Percentiles rank a stretch among this genome's conserved stretches.
phyloP scores from a whole-genome alignment of 2,113 vertebrate genomes.

The Notarius quadriscutis region DNA sequence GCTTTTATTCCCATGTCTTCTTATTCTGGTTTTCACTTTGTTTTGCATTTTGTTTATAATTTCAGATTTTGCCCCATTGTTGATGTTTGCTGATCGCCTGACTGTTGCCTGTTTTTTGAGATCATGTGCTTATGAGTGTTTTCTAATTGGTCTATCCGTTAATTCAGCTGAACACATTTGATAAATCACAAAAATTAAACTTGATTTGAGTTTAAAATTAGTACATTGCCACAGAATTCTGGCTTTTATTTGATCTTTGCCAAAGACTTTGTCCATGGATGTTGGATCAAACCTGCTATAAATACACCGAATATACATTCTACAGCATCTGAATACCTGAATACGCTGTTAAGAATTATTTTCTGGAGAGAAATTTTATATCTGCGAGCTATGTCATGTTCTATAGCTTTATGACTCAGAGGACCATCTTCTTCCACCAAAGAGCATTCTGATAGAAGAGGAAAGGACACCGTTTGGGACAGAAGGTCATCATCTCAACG shows the following conservation, averaged over 20 bases:
- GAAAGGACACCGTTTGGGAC: constrained; percentile 42
- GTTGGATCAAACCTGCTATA: not conserved
- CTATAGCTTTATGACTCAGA: constrained; percentile 12
- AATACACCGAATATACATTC: not conserved
- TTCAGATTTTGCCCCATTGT: no score
- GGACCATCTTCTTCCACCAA: not conserved
- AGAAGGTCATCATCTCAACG: constrained; percentile 2
- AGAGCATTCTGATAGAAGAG: constrained; percentile 43
- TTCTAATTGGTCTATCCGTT: not conserved
- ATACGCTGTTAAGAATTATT: not conserved
- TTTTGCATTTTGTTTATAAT: no score
- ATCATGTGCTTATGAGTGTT: not conserved
- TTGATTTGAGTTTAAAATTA: not conserved
- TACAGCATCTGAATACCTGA: not conserved
- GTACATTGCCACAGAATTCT: no score
- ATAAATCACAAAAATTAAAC: not conserved
- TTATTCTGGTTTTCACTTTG: no score
- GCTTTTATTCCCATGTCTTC: no score
- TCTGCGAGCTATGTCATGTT: not conserved
- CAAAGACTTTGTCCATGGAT: not conserved
- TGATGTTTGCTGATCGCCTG: no score
- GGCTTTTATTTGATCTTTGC: no score
- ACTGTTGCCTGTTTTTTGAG: not conserved
- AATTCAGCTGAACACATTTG: not conserved
- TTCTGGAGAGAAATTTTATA: not conserved